Evolutionary conservation across 2,888 invertebrate genomes (phyloP).

Genomic region (Tuta absoluta): DNA sequence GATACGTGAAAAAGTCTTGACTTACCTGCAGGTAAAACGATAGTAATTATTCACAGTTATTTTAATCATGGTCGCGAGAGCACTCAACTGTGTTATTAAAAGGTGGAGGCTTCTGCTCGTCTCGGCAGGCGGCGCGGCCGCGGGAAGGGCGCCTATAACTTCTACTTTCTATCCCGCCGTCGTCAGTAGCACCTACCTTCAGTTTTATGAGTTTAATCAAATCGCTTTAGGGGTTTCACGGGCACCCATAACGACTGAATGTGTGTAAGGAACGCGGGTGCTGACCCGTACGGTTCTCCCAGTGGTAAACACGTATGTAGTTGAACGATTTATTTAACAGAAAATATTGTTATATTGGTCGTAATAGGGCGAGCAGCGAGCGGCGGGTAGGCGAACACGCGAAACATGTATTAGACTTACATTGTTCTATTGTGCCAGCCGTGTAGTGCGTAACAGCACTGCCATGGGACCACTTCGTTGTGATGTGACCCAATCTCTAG

Average conservation of each 20-base stretch:
- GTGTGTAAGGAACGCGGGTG: constrained; percentile 65
- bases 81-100: constrained; percentile 78
- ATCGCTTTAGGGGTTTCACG: constrained; percentile 71
- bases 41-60: constrained; percentile 64
- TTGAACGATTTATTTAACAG: constrained; percentile 49
- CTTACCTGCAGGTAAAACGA: neutral
- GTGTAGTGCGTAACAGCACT: constrained; percentile 42
- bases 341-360: constrained; percentile 51
- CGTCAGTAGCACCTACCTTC: constrained; percentile 52
- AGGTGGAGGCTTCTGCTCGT: constrained; percentile 57
- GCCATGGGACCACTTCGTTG: constrained; percentile 46
- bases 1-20: neutral
- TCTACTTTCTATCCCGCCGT: constrained; percentile 56
- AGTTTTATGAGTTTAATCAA: constrained; percentile 79
- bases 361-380: constrained; percentile 32
- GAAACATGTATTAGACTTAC: constrained; percentile 57
- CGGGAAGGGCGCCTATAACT: constrained; percentile 61
- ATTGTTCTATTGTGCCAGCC: constrained; percentile 28
- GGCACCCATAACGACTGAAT: constrained; percentile 66
- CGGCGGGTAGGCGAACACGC: constrained; percentile 50
- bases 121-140: constrained; percentile 36
- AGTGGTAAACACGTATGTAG: constrained; percentile 39
- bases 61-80: constrained; percentile 68
- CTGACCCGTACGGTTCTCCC: constrained; percentile 55
- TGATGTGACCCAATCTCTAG: constrained; percentile 43